Evolutionary conservation across 1,140 invertebrate genomes (phyloP), one percentile per base, ranked within the genome.

Genomic region (Drosophila repletoides): DNA sequence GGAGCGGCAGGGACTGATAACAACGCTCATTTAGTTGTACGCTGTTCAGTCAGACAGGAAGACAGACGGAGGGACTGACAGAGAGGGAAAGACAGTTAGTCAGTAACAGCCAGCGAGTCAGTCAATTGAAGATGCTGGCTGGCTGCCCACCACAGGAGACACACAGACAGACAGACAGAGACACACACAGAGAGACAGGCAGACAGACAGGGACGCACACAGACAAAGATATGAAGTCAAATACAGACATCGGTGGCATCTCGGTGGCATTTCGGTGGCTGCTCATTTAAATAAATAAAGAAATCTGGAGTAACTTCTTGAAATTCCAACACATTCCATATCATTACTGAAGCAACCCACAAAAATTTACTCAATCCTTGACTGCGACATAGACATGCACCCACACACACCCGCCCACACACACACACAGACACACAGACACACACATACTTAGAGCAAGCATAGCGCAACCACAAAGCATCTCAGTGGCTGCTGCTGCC

Each of bases 221-320:
- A 69, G 19, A 52, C 51, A 49, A 14, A 64, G 59, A 63, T 28
- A 70, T 56, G 24, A 45, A 46, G 40, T 59, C 68, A 71, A 56
- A 46, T 33, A 29, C 36, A 52, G 53, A 46, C 43, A 55, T 46
- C 29, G 19, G 45, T 46, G 34, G 26, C 43, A 36, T 53, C 40
- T 60, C 29, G 53, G 69, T 48, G 74, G 72, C 59, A 81, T 74
- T 52, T 55, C 48, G 22, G 46, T 76, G 80, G 75, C 68, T 88
- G 83, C 83, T 88, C 84, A 88, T 88, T 88, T 88, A 88, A 88
- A 88, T 88, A 88, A 88, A 88, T 88, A 88, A 88, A 88, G 84
- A 88, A 88, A 88, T 88, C 84, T 88, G 75, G 43, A 84, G 84
- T 76, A 88, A 88, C 72, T 79, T 88, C 84, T 88, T 88, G 75